phyloP scores from a whole-genome alignment of 2,113 vertebrate genomes.

The Cynocephalus volans region DNA sequence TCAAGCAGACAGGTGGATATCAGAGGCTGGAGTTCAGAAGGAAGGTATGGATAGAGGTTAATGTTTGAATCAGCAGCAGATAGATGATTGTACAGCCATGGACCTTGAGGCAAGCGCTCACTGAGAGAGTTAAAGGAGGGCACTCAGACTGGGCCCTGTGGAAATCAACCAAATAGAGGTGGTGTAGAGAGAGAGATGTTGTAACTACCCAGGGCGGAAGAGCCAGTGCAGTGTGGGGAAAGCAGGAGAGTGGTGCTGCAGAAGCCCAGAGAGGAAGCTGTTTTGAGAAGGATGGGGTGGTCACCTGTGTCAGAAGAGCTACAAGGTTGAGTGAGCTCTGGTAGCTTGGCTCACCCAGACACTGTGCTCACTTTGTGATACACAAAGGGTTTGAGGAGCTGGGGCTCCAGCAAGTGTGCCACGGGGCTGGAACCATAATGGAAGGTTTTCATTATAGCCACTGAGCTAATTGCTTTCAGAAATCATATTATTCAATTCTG shows the following conservation, averaged over 20 bases:
- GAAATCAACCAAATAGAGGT: too few species aligned
- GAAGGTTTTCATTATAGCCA: neutral
- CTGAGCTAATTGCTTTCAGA: neutral
- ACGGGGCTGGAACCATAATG: too few species aligned
- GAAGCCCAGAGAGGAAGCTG: neutral
- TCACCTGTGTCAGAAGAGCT: neutral
- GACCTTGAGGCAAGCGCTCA: too few species aligned
- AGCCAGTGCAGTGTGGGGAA: neutral
- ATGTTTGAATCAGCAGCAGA: neutral
- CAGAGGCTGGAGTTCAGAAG: neutral
- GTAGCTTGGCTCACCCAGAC: neutral
- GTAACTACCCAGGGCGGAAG: neutral
- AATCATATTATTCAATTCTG: accelerated
- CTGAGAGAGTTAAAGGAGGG: neutral
- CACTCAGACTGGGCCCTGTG: neutral
- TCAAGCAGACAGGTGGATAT: neutral
- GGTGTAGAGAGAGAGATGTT: too few species aligned
- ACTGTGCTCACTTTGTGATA: neutral
- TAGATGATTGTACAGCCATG: neutral
- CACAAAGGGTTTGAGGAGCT: neutral
- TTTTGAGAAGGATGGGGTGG: too few species aligned
- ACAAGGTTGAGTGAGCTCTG: neutral
- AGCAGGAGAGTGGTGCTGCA: too few species aligned
- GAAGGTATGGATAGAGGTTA: neutral
- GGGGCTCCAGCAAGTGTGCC: neutral